These are phyloP conservation scores for Lonchura striata DNA, from an alignment of 2,113 vertebrate genomes.

Conservation along the genomic window DNA sequence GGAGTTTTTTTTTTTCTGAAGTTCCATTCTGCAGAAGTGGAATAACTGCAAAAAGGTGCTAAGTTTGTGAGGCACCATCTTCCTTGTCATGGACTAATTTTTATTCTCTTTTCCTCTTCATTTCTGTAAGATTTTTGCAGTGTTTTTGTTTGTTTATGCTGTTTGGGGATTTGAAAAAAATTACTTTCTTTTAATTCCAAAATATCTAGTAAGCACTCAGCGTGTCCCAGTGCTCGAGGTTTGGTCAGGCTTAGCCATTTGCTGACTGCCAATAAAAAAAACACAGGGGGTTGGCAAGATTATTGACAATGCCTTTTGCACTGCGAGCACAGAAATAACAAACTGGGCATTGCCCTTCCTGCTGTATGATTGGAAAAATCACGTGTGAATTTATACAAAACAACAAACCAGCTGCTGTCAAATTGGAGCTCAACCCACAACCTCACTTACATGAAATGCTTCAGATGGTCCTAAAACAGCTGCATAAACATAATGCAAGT, in stretches of 20 bases:
- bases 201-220: background rate
- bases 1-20: background rate
- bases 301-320: background rate
- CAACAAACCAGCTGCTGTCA: background rate
- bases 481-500: background rate
- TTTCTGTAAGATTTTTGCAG: background rate
- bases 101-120: background rate
- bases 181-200: background rate
- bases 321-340: background rate
- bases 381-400: background rate
- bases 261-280: background rate
- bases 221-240: background rate
- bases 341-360: background rate
- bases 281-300: background rate
- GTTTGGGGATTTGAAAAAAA: background rate
- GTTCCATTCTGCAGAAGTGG: background rate
- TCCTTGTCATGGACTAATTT: background rate
- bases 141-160: background rate
- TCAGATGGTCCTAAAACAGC: background rate
- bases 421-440: background rate
- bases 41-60: background rate
- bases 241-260: background rate
- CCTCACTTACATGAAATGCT: background rate
- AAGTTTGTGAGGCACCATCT: background rate
- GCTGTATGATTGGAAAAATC: background rate